Percentiles rank a stretch among this genome's conserved stretches.
Evolutionary conservation across 2,888 invertebrate genomes (phyloP).

Genomic region (Ryuthela nishihirai): DNA sequence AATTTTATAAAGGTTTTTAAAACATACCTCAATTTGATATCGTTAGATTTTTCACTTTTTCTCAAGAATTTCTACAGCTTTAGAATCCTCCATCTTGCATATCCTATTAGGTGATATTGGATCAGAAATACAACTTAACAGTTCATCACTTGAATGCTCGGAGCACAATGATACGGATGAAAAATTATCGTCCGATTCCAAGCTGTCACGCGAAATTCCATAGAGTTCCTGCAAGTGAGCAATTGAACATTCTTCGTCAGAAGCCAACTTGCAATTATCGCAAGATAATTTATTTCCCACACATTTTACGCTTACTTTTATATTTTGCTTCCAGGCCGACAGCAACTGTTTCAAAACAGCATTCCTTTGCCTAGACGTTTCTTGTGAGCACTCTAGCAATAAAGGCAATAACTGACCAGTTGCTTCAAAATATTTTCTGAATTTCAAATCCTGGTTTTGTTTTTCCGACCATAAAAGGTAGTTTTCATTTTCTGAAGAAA

Average conservation of each 20-base stretch:
- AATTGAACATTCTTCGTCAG: background rate
- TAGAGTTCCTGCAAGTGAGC: constrained; percentile 19
- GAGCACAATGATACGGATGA: constrained; percentile 7
- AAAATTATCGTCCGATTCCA: constrained; percentile 18
- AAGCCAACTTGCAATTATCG: background rate
- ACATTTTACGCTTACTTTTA: constrained; percentile 4
- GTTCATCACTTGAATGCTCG: no score
- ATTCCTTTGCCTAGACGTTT: constrained; percentile 10
- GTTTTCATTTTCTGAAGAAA: background rate
- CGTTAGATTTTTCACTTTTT: no score
- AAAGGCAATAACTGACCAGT: constrained; percentile 7
- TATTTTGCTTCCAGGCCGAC: constrained; percentile 2
- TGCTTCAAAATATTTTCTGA: constrained; percentile 1
- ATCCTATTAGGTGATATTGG: no score
- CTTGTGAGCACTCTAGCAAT: constrained; percentile 1
- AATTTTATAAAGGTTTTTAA: no score
- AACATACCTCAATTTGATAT: no score
- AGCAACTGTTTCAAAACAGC: constrained; percentile 1
- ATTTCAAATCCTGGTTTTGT: background rate
- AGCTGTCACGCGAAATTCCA: constrained; percentile 15
- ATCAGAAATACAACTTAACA: no score
- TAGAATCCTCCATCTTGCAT: no score
- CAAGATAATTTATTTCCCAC: background rate
- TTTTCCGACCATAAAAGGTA: background rate
- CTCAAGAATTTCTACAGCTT: no score